Evolutionary conservation across 53 echinoderm and acorn worm genomes (phyloP).

Genomic region (Paracentrotus lividus): DNA sequence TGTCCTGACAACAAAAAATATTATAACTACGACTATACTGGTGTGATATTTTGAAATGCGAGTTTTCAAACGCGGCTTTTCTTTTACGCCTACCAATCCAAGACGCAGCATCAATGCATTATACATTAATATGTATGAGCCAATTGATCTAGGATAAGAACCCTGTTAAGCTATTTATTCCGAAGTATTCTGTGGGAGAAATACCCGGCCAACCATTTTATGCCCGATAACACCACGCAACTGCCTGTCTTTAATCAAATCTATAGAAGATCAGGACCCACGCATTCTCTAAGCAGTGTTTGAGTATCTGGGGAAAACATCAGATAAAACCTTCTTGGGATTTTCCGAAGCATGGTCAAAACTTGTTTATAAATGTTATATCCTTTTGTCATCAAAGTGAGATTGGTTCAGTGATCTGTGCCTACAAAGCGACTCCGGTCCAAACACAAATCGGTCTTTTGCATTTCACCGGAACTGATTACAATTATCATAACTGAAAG

Average conservation of each 20-base stretch:
- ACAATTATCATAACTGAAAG: too few relatives aligned
- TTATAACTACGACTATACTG: too few relatives aligned
- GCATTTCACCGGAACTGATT: too few relatives aligned
- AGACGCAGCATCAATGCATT: too few relatives aligned
- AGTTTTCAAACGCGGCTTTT: too few relatives aligned
- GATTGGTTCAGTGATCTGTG: too few relatives aligned
- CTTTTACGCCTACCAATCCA: background rate
- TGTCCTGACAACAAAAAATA: too few relatives aligned
- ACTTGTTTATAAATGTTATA: too few relatives aligned
- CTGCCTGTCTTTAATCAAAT: slow-evolving; percentile 29
- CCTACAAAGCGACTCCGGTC: too few relatives aligned
- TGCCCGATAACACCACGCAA: background rate
- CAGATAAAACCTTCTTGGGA: background rate
- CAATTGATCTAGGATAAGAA: background rate
- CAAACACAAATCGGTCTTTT: too few relatives aligned
- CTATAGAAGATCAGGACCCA: background rate
- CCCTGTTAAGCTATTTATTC: background rate
- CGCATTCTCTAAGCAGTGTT: background rate
- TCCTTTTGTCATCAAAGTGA: too few relatives aligned
- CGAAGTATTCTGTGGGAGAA: background rate
- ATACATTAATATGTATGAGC: background rate
- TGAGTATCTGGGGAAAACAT: background rate
- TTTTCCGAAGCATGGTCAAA: background rate
- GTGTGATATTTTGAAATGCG: too few relatives aligned
- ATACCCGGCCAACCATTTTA: background rate